Percentiles rank a stretch among this genome's conserved stretches.
phyloP scores from a whole-genome alignment of 2,797 vertebrate species.

The Echeneis naucrates region DNA sequence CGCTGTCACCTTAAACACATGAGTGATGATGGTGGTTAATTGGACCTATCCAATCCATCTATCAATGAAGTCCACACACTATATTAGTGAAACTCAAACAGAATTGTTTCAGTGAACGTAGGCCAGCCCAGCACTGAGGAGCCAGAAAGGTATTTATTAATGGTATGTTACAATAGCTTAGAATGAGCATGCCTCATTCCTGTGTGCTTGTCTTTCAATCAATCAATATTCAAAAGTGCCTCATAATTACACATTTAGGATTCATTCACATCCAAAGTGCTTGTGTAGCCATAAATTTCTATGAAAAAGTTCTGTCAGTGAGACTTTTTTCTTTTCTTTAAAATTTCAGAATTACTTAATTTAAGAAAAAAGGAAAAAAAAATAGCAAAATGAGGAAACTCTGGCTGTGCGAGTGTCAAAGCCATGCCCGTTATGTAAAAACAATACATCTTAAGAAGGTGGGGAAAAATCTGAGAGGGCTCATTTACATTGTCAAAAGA shows the following conservation, averaged over 20 bases:
- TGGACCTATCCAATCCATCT: conserved; percentile 72
- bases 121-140: conserved; percentile 64
- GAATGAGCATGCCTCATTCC: conserved; percentile 61
- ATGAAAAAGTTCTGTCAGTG: conserved; percentile 33
- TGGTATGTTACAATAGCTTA: conserved; percentile 64
- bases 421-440: conserved; percentile 83
- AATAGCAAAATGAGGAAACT: conserved; percentile 59
- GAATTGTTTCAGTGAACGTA: conserved; percentile 67
- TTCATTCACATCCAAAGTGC: conserved; percentile 71
- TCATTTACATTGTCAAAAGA: conserved; percentile 86
- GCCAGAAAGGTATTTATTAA: conserved; percentile 78
- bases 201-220: conserved; percentile 63
- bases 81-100: conserved; percentile 75
- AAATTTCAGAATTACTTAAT: conserved; percentile 35
- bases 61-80: conserved; percentile 74
- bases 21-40: conserved; percentile 75
- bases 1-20: conserved; percentile 74
- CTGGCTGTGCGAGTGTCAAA: conserved; percentile 69
- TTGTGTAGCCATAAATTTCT: conserved; percentile 51
- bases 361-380: conserved; percentile 26
- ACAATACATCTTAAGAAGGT: conserved; percentile 77
- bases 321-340: conserved; percentile 19
- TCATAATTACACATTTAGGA: conserved; percentile 69
- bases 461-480: conserved; percentile 72
- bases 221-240: conserved; percentile 78